Evolutionary conservation across 2,113 vertebrate genomes (phyloP).

Genomic region (Myiopsitta monachus): DNA sequence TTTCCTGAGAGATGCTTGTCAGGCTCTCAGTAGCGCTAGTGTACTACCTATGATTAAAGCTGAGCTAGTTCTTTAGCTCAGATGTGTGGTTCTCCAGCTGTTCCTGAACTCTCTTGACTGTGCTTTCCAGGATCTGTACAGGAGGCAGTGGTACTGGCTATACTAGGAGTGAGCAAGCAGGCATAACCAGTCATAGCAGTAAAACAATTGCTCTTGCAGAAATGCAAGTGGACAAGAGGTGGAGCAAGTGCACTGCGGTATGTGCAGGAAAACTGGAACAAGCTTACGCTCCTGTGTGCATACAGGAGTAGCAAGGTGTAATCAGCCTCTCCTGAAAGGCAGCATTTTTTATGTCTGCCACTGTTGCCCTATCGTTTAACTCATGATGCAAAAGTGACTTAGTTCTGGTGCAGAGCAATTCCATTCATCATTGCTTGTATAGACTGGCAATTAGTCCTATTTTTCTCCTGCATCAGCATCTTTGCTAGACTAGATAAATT

Average conservation of each 20-base stretch:
- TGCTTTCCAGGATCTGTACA: background rate
- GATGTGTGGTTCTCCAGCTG: background rate
- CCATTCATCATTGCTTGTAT: rapidly evolving
- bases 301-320: rapidly evolving
- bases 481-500: background rate
- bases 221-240: conserved; percentile 32
- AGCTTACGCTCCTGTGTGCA: rapidly evolving
- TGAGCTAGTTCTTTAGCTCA: background rate
- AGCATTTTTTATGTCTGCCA: background rate
- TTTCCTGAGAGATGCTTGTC: background rate
- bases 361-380: background rate
- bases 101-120: background rate
- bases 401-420: background rate
- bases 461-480: background rate
- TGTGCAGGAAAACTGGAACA: rapidly evolving
- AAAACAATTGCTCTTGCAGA: background rate
- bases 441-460: rapidly evolving
- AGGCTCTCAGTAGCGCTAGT: background rate
- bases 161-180: background rate
- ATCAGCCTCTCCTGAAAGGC: background rate
- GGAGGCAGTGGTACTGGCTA: background rate
- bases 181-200: background rate
- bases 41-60: background rate
- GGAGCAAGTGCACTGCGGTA: background rate
- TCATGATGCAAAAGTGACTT: background rate